A percentile compares a stretch with the other conserved stretches of the same genome.
Conservation (phyloP, 2,888 invertebrate genomes). For the Cheilosia scutellata region DNA sequence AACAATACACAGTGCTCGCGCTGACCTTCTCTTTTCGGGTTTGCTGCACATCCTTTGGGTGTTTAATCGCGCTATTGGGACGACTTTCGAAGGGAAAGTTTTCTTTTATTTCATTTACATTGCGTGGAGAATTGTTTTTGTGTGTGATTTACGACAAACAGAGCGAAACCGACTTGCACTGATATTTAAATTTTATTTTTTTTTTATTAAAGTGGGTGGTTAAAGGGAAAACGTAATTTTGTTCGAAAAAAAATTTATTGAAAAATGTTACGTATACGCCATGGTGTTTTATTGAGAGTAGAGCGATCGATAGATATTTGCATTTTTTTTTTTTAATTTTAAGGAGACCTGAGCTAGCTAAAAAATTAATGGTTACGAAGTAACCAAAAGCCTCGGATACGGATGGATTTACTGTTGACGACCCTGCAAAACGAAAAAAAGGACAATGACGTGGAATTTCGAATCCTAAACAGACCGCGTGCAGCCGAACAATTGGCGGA, state of each 20-base stretch:
- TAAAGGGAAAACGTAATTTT: background rate
- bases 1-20: conserved; percentile 25
- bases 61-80: conserved; percentile 35
- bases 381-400: too few species aligned
- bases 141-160: conserved; percentile 69
- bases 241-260: background rate
- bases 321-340: too few species aligned
- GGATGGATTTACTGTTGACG: too few species aligned
- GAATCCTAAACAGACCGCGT: too few species aligned
- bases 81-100: conserved; percentile 74
- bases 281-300: background rate
- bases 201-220: background rate
- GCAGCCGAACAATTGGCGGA: too few species aligned
- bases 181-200: conserved; percentile 30
- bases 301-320: background rate
- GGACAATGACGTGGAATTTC: too few species aligned
- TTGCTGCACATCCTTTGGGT: conserved; percentile 66
- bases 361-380: too few species aligned
- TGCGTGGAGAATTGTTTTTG: conserved; percentile 16
- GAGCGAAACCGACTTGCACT: conserved; percentile 65
- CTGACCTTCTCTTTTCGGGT: conserved; percentile 62
- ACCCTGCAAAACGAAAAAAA: too few species aligned
- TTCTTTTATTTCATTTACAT: conserved; percentile 64
- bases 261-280: conserved; percentile 21
- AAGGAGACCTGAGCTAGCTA: too few species aligned